Conservation (phyloP, 2,888 invertebrate species). For the Margaritifera margaritifera region DNA sequence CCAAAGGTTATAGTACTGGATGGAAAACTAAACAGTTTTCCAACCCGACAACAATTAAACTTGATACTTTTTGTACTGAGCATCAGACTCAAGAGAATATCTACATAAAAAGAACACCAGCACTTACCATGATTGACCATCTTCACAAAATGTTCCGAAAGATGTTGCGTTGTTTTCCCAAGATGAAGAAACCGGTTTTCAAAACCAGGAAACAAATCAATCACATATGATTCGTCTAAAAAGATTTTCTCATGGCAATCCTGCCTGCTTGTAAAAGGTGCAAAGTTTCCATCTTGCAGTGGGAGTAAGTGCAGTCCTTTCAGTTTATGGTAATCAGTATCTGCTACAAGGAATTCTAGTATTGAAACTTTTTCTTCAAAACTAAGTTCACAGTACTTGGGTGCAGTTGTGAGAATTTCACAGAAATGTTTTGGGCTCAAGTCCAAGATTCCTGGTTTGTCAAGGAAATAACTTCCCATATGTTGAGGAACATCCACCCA, state of each 20-base stretch:
- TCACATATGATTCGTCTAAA: constrained; percentile 2
- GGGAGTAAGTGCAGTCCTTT: constrained; percentile 50
- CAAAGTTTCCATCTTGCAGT: constrained; percentile 44
- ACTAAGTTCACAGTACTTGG: constrained; percentile 1
- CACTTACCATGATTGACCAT: no score
- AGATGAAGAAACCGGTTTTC: constrained; percentile 5
- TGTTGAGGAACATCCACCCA: constrained; percentile 14
- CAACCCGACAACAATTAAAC: no score
- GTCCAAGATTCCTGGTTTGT: constrained; percentile 5
- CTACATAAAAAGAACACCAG: no score
- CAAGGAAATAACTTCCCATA: constrained; percentile 1
- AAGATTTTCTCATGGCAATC: neutral
- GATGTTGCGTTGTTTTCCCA: no score
- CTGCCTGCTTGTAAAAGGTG: constrained; percentile 7
- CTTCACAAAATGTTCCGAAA: no score
- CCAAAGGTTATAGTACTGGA: no score
- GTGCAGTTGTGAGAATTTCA: constrained; percentile 1
- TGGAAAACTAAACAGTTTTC: no score
- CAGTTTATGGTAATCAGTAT: constrained; percentile 12
- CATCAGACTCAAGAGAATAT: no score
- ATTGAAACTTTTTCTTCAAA: constrained; percentile 10
- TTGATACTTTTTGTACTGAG: no score
- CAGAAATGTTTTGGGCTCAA: constrained; percentile 8
- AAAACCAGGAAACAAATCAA: constrained; percentile 12
- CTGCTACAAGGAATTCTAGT: constrained; percentile 13